Conservation (phyloP, 2,888 invertebrate genomes). For the Cerastis leucographa region DNA sequence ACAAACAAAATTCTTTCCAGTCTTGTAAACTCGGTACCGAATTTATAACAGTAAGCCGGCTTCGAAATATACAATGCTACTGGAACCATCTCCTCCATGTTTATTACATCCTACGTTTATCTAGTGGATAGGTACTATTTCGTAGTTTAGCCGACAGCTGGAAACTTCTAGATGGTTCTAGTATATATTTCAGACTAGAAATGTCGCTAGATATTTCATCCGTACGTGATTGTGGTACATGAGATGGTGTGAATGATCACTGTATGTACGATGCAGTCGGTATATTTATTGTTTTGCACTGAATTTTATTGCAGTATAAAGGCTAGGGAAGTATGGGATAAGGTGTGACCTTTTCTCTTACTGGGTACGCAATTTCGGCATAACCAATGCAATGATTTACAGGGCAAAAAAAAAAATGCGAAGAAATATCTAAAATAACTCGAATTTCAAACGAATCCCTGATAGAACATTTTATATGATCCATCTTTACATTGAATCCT, state of each 20-base stretch:
- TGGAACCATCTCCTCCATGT: constrained; percentile 48
- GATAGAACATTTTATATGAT: not conserved
- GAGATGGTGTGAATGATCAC: constrained; percentile 67
- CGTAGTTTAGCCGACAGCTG: constrained; percentile 70
- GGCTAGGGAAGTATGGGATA: not conserved
- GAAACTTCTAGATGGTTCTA: constrained; percentile 66
- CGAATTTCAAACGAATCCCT: not conserved
- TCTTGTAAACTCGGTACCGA: constrained; percentile 14
- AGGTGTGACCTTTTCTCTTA: not conserved
- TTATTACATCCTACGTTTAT: constrained; percentile 58
- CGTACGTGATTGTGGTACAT: constrained; percentile 76
- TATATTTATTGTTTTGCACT: constrained; percentile 49
- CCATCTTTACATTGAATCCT: not conserved
- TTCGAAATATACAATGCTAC: constrained; percentile 39
- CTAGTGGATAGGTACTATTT: constrained; percentile 57
- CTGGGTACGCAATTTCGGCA: not conserved
- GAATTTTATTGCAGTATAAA: constrained; percentile 29
- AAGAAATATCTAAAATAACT: not conserved
- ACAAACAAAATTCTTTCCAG: constrained; percentile 27
- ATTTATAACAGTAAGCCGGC: constrained; percentile 30
- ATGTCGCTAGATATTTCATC: constrained; percentile 74
- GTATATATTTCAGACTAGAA: constrained; percentile 68
- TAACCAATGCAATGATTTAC: not conserved
- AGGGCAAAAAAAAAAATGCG: not conserved
- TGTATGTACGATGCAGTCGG: constrained; percentile 55